Percentiles rank a stretch among this genome's conserved stretches.
Evolutionary conservation across 2,888 invertebrate species (phyloP).

Genomic region (Sialis lutaria): DNA sequence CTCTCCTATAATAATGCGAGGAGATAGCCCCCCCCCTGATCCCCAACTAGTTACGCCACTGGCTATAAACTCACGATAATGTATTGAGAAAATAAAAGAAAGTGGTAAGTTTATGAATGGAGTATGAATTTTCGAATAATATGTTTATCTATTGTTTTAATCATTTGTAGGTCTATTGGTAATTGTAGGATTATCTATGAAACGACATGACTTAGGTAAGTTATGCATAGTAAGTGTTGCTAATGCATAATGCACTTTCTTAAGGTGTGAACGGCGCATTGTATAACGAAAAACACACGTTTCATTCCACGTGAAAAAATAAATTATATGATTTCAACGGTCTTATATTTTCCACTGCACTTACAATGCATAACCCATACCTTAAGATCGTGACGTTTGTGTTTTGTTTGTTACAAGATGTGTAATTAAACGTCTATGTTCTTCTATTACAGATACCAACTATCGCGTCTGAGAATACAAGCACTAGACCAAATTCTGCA

Average conservation of each 20-base stretch:
- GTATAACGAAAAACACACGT: constrained; percentile 8
- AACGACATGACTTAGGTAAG: constrained; percentile 10
- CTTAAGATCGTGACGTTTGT: constrained; percentile 17
- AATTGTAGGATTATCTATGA: not conserved
- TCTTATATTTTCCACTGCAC: constrained; percentile 14
- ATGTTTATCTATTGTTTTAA: not conserved
- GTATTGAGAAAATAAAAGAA: too few species aligned
- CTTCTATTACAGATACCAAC: too few species aligned
- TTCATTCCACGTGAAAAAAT: not conserved
- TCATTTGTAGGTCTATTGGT: not conserved
- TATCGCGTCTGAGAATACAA: too few species aligned
- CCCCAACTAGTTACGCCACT: too few species aligned
- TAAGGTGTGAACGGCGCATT: constrained; percentile 16
- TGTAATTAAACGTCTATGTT: too few species aligned
- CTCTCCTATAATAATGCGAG: too few species aligned
- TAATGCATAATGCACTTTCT: constrained; percentile 6
- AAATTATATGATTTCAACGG: not conserved
- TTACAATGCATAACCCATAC: constrained; percentile 29
- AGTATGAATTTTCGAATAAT: too few species aligned
- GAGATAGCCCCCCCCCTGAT: too few species aligned
- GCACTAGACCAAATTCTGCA: too few species aligned
- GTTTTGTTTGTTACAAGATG: not conserved
- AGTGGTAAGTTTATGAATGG: too few species aligned
- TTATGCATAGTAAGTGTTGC: constrained; percentile 21
- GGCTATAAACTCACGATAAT: too few species aligned